Percentiles rank a stretch among this genome's conserved stretches.
phyloP scores from a whole-genome alignment of 2,888 invertebrate species.

The Tenthredo distinguenda region DNA sequence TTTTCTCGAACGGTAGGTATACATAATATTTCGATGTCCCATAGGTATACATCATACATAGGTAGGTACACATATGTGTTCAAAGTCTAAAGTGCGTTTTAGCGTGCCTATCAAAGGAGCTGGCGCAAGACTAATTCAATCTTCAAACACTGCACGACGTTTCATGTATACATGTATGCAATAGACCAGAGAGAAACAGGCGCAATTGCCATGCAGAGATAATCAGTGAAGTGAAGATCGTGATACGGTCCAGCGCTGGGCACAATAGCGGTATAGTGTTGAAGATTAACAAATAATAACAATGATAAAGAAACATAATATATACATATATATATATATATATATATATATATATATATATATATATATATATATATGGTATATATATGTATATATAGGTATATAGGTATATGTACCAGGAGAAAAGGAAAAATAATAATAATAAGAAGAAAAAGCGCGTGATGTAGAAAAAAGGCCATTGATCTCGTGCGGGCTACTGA shows the following conservation, averaged over 20 bases:
- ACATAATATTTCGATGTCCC: not conserved
- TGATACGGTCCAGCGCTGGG: not conserved
- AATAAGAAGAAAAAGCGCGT: not conserved
- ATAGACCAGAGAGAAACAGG: not conserved
- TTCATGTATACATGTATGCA: not conserved
- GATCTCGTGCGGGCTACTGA: conserved; percentile 19
- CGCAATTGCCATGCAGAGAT: conserved; percentile 16
- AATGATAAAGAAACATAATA: not conserved
- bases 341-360: too few relatives aligned
- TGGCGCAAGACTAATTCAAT: not conserved
- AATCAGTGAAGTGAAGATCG: conserved; percentile 17
- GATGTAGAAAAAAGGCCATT: conserved; percentile 36
- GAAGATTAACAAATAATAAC: conserved; percentile 10
- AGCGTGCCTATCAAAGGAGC: not conserved
- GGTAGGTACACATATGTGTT: not conserved
- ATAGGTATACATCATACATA: not conserved
- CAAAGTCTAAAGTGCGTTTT: not conserved
- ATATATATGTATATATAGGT: too few relatives aligned
- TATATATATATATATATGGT: too few relatives aligned
- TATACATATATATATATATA: not conserved
- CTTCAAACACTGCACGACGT: not conserved
- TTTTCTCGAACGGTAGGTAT: not conserved
- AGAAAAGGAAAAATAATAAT: not conserved
- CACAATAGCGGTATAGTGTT: not conserved
- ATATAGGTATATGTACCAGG: too few relatives aligned